Evolutionary conservation across 2,888 invertebrate species (phyloP), one percentile per base, ranked within the genome.

Genomic region (Platypus cylindrus): DNA sequence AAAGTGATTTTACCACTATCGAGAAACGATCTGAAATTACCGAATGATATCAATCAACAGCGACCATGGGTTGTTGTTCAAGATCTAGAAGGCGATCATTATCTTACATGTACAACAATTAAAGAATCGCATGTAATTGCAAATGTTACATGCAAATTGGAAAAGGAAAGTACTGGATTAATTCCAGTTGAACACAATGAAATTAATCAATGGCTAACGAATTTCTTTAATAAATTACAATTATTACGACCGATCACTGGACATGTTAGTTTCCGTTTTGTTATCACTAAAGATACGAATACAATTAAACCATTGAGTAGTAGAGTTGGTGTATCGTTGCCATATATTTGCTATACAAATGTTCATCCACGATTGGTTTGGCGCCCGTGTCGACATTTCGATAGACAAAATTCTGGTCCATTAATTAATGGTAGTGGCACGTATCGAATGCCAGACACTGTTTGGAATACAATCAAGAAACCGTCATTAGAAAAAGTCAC

Each of bases 31-130:
- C 68, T 84, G 35, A 71, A 73, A 50, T 70, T 81, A 36, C 70
- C 70, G 2, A 68, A 75, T 30, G 81, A 82, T 56, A 78, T 85
- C 38, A 80, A 73, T 58, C 74, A 77, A 29, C 73, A 71, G 32
- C 72, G 73, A 48, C 82, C 81, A 0, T 86, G 86, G 85, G 70
- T 85, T 17, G 73, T 84, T 13, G 72, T 86, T 5, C 73, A 78
- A 34, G 81, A 85, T 52, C 70, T 80, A 3, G 76, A 75, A 35
- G 81, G 80, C 11, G 78, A 79, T 47, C 81, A 78, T 48, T 78
- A 75, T 51, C 67, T 85, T 33, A 85, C 86, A 13, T 86, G 86
- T 51, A 85, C 85, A 2, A 85, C 85, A 1, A 66, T 86, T 26
- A 82, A 81, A 54, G 78, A 80, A 38, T 81, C 83, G 1, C 69